Percentiles rank a stretch among this genome's conserved stretches.
Evolutionary conservation across 2,113 vertebrate species (phyloP).

Genomic region (Anhinga rufa): DNA sequence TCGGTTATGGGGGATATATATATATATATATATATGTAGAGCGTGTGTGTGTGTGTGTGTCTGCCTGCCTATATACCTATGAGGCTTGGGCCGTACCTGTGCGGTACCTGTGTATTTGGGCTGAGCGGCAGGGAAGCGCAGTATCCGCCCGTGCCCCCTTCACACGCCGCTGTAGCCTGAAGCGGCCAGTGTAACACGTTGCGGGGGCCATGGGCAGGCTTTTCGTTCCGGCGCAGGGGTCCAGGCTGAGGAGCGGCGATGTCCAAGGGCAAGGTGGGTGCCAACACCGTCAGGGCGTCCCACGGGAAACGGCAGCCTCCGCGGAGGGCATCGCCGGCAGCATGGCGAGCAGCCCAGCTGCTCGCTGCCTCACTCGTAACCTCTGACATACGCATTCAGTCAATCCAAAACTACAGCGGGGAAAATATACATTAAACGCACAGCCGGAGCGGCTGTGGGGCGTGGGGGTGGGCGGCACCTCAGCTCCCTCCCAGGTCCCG

Average conservation of each 20-base stretch:
- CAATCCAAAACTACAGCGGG: not conserved
- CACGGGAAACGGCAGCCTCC: not conserved
- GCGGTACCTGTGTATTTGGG: fast-evolving
- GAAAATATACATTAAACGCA: fast-evolving
- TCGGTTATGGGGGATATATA: no score
- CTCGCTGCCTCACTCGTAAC: not conserved
- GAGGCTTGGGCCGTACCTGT: not conserved
- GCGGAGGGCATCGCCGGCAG: not conserved
- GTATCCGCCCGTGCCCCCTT: not conserved
- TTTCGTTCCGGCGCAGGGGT: fast-evolving
- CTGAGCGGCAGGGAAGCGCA: fast-evolving
- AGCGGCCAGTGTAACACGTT: fast-evolving
- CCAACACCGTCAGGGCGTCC: fast-evolving
- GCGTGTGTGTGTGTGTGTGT: not conserved
- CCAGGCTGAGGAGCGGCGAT: not conserved
- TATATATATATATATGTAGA: no score
- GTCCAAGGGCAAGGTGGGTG: not conserved
- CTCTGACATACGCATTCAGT: fast-evolving
- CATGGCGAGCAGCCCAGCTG: not conserved
- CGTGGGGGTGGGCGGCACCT: no score
- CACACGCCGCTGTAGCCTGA: not conserved
- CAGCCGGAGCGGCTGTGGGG: not conserved
- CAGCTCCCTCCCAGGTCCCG: not conserved
- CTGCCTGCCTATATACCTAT: no score
- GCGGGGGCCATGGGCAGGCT: no score